These are phyloP conservation scores for Asbolus verrucosus DNA, from an alignment of 1,140 invertebrate genomes.

Conservation along the genomic window DNA sequence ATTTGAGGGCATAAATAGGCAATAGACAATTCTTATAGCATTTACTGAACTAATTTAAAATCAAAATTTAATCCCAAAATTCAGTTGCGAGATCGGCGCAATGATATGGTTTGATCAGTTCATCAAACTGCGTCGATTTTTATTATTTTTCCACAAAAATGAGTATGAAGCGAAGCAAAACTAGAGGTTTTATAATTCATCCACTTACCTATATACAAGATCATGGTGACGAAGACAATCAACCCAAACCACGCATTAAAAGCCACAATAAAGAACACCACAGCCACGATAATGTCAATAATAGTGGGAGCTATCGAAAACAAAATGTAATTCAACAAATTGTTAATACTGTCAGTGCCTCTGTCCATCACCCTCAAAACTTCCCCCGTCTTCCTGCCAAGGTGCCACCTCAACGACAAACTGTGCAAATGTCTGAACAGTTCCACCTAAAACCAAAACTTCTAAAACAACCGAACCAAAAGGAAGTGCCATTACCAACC, in stretches of 20 bases:
- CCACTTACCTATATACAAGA: conserved; percentile 88
- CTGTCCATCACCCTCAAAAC: conserved; percentile 94
- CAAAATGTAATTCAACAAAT: conserved; percentile 88
- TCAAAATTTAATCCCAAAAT: no score
- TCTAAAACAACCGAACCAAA: not conserved
- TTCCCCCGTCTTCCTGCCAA: conserved; percentile 94
- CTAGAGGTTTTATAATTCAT: no score
- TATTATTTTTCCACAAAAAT: no score
- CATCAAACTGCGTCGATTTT: no score
- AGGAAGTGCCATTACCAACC: conserved; percentile 66
- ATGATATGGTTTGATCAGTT: no score
- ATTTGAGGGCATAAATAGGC: no score
- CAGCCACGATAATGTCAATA: conserved; percentile 92
- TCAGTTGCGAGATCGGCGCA: no score
- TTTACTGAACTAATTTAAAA: no score
- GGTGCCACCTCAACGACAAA: conserved; percentile 89
- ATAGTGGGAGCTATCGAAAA: conserved; percentile 93
- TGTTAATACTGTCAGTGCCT: conserved; percentile 95
- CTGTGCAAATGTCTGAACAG: conserved; percentile 89
- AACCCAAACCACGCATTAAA: conserved; percentile 96
- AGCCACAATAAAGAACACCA: conserved; percentile 86
- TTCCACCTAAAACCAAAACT: conserved; percentile 69
- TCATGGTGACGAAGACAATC: conserved; percentile 94
- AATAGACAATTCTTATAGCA: no score
- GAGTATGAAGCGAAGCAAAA: no score